phyloP scores from a whole-genome alignment of 35 echinoderm and acorn worm genomes.

The Nesometra sesokonis region DNA sequence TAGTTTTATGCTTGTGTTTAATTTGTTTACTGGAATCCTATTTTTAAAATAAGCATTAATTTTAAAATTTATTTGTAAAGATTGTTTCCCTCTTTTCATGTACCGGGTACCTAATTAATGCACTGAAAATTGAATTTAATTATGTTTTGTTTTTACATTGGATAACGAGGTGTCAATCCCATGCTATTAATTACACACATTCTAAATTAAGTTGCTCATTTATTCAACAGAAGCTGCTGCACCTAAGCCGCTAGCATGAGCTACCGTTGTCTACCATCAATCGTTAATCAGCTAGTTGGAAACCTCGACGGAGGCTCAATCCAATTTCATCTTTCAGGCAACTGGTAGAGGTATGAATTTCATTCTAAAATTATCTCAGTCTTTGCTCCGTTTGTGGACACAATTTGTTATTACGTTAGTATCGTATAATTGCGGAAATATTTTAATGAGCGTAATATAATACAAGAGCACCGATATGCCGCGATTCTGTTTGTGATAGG shows the following conservation, averaged over 20 bases:
- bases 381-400: background rate
- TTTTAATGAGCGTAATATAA: background rate
- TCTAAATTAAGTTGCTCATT: background rate
- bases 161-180: background rate
- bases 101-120: no score
- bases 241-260: background rate
- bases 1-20: no score
- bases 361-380: background rate
- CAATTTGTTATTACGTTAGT: background rate
- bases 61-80: no score
- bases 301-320: background rate
- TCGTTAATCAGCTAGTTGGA: background rate
- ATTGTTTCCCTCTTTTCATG: no score
- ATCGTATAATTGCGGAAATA: background rate
- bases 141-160: background rate
- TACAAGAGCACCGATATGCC: no score
- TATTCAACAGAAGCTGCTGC: background rate
- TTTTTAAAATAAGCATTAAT: no score
- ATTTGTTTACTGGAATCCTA: no score
- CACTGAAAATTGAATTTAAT: no score
- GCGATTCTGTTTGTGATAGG: no score
- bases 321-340: background rate
- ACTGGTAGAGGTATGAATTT: background rate
- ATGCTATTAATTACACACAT: background rate
- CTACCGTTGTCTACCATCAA: background rate